Base-by-base conservation (phyloP, 2,888 invertebrate species). In the Parnassius smintheus region DNA sequence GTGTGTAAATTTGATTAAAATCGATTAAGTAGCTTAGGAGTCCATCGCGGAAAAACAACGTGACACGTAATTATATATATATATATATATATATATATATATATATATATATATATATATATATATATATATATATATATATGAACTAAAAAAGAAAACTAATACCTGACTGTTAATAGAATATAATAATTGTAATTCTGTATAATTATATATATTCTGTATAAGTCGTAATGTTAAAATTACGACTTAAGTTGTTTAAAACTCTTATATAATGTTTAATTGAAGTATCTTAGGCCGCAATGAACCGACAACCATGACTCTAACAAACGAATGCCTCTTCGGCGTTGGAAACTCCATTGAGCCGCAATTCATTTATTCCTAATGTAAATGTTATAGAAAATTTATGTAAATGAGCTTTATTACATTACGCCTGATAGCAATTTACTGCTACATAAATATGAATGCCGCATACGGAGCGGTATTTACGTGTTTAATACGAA, bases 361-460 rank as follows among this genome's bases (percentile, higher is more conserved):
- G 72, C 70, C 74, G 73, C 83, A 83, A 85, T 87, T 85, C 85
- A 85, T 88, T 86, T 83, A 83, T 85, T 84, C 83, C 75, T 82
- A 83, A 89, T 90, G 88, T 86, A 88, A 90, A 90, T 90, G 82
- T 88, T 83, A 89, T 89, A 87, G 87, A 82, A 83, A 85, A 85
- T 87, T 83, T 89, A 90, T 90, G 90, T 88, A 86, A 89, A 91
- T 91, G 80, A 77, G 77, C 76, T 81, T 85, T 89, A 90, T 88
- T 88, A 86, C 85, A 88, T 90, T 87, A 87, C 82, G 77, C 75
- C 75, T 77, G 79, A 86, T 82, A 83, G 82, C 81, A 83, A 85
- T 87, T 84, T 81, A 85, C 80, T 78, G 79, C 75, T 80, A 73
- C 82, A 85, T 87, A 87, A 88, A 88, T 85, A 85, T 85, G 80